Evolutionary conservation across 2,888 invertebrate species (phyloP).

Genomic region (Amblyjoppa fuscipennis): DNA sequence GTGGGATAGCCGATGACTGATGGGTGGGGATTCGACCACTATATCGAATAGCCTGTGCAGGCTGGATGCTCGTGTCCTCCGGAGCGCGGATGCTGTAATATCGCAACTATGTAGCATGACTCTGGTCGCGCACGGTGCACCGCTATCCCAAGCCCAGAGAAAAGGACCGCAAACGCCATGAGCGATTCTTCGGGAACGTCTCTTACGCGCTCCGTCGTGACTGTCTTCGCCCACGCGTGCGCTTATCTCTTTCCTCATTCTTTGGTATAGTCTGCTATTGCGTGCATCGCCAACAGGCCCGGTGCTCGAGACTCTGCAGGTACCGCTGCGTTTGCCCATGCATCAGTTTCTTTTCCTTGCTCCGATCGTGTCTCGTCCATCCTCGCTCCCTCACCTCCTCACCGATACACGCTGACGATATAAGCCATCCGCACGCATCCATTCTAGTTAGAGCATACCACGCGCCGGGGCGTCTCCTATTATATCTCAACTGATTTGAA

Average conservation of each 20-base stretch:
- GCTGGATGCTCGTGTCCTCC: slow-evolving; percentile 3
- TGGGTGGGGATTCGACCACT: neutral
- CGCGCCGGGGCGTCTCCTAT: slow-evolving; percentile 67
- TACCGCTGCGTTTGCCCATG: slow-evolving; percentile 36
- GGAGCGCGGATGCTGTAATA: neutral
- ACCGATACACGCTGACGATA: slow-evolving; percentile 29
- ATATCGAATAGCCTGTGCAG: neutral
- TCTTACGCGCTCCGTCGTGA: slow-evolving; percentile 59
- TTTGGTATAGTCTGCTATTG: slow-evolving; percentile 37
- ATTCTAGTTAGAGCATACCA: slow-evolving; percentile 78
- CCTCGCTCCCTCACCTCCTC: slow-evolving; percentile 34
- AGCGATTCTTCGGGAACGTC: slow-evolving; percentile 44
- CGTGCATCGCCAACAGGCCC: slow-evolving; percentile 22
- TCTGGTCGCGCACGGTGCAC: slow-evolving; percentile 45
- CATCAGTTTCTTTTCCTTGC: slow-evolving; percentile 51
- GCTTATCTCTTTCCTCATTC: slow-evolving; percentile 52
- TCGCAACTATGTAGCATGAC: slow-evolving; percentile 24
- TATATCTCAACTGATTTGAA: slow-evolving; percentile 79
- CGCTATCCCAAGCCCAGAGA: slow-evolving; percentile 52
- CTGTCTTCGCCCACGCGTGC: slow-evolving; percentile 67
- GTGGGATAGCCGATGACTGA: slow-evolving; percentile 12
- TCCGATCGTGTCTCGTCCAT: slow-evolving; percentile 51
- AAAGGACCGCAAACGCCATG: slow-evolving; percentile 46
- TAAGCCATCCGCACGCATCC: slow-evolving; percentile 71
- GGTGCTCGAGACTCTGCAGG: slow-evolving; percentile 18